Percentiles rank a stretch among this genome's conserved stretches.
Evolutionary conservation across 2,888 invertebrate genomes (phyloP).

Genomic region (Hirtodrosophila cameraria): DNA sequence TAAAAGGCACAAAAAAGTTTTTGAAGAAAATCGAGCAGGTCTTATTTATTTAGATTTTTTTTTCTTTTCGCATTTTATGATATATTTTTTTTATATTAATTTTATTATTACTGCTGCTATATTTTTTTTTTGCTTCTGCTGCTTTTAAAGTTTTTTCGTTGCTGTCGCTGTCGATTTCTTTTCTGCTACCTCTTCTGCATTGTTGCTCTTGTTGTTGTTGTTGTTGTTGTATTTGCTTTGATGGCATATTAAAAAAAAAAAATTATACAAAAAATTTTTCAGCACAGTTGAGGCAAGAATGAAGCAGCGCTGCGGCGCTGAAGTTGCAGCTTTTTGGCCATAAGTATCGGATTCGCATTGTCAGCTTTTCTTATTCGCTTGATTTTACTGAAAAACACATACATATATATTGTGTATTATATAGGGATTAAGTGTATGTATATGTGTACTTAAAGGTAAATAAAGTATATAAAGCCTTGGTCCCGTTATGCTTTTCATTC

Average conservation of each 20-base stretch:
- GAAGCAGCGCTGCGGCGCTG: slow-evolving; percentile 10
- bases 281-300: slow-evolving; percentile 20
- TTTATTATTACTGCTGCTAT: slow-evolving; percentile 42
- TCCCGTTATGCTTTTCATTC: slow-evolving; percentile 10
- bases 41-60: slow-evolving; percentile 70
- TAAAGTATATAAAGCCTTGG: too few relatives aligned
- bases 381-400: slow-evolving; percentile 27
- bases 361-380: slow-evolving; percentile 69
- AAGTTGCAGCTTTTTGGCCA: slow-evolving; percentile 36
- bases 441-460: slow-evolving; percentile 12
- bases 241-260: slow-evolving; percentile 53
- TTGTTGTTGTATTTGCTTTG: slow-evolving; percentile 57
- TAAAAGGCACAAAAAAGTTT: slow-evolving; percentile 53
- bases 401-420: slow-evolving; percentile 14
- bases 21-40: slow-evolving; percentile 74
- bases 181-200: slow-evolving; percentile 50
- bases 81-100: slow-evolving; percentile 41
- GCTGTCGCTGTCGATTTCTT: slow-evolving; percentile 59
- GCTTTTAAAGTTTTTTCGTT: slow-evolving; percentile 50
- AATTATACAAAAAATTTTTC: slow-evolving; percentile 6
- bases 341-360: slow-evolving; percentile 79
- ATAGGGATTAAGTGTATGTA: slow-evolving; percentile 2
- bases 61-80: slow-evolving; percentile 52
- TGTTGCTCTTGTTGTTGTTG: slow-evolving; percentile 40
- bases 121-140: slow-evolving; percentile 32